These are phyloP conservation scores for Erannis defoliaria DNA, from an alignment of 2,888 invertebrate genomes.

Conservation along the genomic window DNA sequence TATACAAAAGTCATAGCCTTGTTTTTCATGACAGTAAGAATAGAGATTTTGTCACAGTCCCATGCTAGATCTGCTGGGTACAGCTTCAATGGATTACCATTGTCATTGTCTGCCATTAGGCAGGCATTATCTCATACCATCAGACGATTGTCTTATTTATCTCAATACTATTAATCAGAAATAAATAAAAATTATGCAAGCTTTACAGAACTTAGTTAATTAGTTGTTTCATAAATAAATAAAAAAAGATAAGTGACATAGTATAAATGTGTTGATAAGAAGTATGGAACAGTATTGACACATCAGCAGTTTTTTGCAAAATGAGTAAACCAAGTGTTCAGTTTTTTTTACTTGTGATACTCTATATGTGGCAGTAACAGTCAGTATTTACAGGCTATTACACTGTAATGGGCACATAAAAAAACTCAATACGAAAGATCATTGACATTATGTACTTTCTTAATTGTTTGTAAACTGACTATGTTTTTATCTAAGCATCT, in stretches of 20 bases:
- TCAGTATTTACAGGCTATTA: not conserved
- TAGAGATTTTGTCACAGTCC: no score
- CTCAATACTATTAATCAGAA: not conserved
- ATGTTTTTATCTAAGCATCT: no score
- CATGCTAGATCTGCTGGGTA: no score
- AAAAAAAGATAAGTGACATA: slow-evolving; percentile 12
- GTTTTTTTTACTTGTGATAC: not conserved
- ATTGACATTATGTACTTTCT: no score
- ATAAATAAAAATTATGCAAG: not conserved
- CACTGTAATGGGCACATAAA: not conserved
- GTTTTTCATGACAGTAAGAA: no score
- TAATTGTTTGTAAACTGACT: no score
- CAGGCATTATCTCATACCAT: no score
- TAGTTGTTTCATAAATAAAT: not conserved
- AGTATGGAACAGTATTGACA: slow-evolving; percentile 13
- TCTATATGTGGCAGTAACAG: not conserved
- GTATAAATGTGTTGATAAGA: slow-evolving; percentile 21
- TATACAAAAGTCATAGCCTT: no score
- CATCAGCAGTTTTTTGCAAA: slow-evolving; percentile 23
- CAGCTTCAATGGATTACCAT: no score
- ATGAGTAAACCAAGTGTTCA: not conserved
- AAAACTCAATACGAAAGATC: no score
- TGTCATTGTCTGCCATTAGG: no score
- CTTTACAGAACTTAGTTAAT: not conserved
- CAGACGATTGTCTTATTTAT: no score